Base-by-base conservation (phyloP, 2,113 vertebrate genomes). In the Myrmecophaga tridactyla region DNA sequence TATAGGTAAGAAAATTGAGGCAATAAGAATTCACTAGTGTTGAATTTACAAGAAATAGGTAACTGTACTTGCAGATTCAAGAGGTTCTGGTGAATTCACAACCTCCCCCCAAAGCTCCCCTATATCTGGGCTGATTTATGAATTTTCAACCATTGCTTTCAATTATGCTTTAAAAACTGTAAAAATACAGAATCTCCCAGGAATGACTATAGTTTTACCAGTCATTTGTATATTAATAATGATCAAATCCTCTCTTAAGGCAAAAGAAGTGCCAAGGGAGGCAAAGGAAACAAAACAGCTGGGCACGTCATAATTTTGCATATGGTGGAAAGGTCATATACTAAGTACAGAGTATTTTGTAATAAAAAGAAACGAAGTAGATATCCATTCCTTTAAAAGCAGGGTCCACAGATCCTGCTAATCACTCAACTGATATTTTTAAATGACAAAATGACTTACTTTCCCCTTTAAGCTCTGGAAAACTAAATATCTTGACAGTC, bases 121-220 rank as follows among this genome's bases (percentile, higher is more conserved):
- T 56, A 48, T 2, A 65, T 48, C 25, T 86, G 43, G 4, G 18
- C 73, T 90, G 72, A 75, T 83, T 84, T 58, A 88, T 92, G 9
- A 67, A 75, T 58, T 91, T 88, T 82, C 31, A 82, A 89, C 10
- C 11, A 77, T 29, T 76, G n/a, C 12, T 90, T 78, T 76, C 53
- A 56, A 60, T 92, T 75, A 94, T 9, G 81, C n/a, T 83, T 84
- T 78, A 75, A 48, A 29, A 92, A 92, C 80, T 60, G 0, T 25
- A 83, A 90, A 82, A 93, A 91, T 63, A 29, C 29, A 46, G 80
- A 77, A 72, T 86, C 41, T 88, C 56, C 70, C 56, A 83, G 69
- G 34, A 93, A 36, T 34, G 43, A 36, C 36, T 56, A 84, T 34
- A 34, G 34, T 67, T 80, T 82, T 75, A 53, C 27, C 25, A 46